Evolutionary conservation across 1,140 invertebrate species (phyloP).

Genomic region (Varroa destructor): DNA sequence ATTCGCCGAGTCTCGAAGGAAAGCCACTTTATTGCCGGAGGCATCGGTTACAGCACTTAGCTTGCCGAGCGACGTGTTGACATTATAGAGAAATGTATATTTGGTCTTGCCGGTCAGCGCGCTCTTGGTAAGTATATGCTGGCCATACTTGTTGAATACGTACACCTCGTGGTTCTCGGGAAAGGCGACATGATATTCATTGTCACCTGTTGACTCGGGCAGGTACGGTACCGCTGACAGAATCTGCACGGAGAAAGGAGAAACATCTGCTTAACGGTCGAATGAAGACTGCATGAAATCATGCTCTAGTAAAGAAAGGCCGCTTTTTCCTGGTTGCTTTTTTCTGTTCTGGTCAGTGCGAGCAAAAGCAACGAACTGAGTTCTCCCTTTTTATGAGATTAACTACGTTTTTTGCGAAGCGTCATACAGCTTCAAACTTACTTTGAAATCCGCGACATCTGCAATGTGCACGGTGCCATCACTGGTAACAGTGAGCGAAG

Average conservation of each 20-base stretch:
- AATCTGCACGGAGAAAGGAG: conserved; percentile 45
- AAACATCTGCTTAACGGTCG: conserved; percentile 34
- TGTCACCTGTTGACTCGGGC: conserved; percentile 54
- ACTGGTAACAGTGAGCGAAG: conserved; percentile 77
- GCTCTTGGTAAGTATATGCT: conserved; percentile 79
- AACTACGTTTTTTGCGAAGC: not conserved
- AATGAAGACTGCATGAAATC: too few species aligned
- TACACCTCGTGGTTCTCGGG: conserved; percentile 90
- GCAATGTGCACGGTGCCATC: conserved; percentile 85
- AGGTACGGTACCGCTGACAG: conserved; percentile 81
- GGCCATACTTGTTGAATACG: conserved; percentile 86
- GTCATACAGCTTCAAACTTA: conserved; percentile 23
- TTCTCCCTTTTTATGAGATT: too few species aligned
- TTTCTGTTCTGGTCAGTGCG: too few species aligned
- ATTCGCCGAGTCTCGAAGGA: conserved; percentile 70
- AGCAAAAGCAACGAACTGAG: too few species aligned
- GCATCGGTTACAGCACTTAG: conserved; percentile 78
- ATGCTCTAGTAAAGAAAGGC: too few species aligned
- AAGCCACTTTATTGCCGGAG: conserved; percentile 72
- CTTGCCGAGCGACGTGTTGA: conserved; percentile 89
- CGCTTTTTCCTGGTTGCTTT: too few species aligned
- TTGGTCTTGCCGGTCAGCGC: conserved; percentile 78
- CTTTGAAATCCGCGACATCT: conserved; percentile 70
- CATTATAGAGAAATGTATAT: conserved; percentile 85
- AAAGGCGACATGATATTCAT: conserved; percentile 83